A percentile compares a stretch with the other conserved stretches of the same genome.
phyloP scores from a whole-genome alignment of 2,797 vertebrate species.

The Distichodus sexfasciatus region DNA sequence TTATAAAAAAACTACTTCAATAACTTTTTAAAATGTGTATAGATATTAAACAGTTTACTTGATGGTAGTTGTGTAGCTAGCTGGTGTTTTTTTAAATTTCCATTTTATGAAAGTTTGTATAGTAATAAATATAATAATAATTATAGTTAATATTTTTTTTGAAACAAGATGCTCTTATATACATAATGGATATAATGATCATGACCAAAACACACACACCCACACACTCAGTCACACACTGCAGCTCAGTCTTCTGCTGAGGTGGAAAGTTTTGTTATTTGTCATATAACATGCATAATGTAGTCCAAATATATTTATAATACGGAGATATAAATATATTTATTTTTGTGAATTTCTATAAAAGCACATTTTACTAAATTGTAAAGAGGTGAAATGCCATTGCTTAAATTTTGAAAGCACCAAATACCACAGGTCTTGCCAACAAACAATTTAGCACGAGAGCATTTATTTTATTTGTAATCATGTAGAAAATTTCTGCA shows the following conservation, averaged over 20 bases:
- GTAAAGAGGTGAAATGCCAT: neutral
- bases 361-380: neutral
- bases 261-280: constrained; percentile 12
- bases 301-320: neutral
- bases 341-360: neutral
- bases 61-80: neutral
- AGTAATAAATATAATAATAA: neutral
- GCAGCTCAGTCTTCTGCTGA: constrained; percentile 4
- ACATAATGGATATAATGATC: constrained; percentile 1
- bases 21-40: neutral
- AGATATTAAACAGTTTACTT: neutral
- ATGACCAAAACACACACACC: constrained; percentile 13
- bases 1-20: neutral
- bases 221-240: constrained; percentile 8
- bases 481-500: neutral
- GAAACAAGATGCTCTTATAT: constrained; percentile 10
- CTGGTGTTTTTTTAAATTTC: neutral
- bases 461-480: neutral
- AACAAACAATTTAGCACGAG: neutral
- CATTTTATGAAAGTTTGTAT: neutral
- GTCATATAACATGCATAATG: neutral
- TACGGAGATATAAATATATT: neutral
- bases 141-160: neutral
- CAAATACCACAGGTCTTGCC: neutral
- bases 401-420: too few species aligned